Base-by-base conservation (phyloP, 1,140 invertebrate species). In the Sycobia sp. region DNA sequence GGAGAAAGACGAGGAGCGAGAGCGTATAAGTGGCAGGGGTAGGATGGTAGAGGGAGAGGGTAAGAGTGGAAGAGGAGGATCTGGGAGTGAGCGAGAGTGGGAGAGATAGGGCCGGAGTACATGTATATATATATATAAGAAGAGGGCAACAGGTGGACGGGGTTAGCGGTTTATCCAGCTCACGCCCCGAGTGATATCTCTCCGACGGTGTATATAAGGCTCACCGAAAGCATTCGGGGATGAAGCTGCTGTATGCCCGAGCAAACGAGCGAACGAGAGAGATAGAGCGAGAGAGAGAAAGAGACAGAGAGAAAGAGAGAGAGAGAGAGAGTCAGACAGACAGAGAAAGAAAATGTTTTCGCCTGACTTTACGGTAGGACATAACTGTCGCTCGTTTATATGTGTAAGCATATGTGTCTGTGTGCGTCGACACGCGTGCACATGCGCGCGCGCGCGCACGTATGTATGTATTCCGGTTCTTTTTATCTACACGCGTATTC, bases 101-200 rank as follows among this genome's bases (percentile, higher is more conserved):
- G 34, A 18, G 41, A 39, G 47, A 39, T 59, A 56, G 64, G 51
- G 22, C 16, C 13, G n/a, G n/a, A n/a, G n/a, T n/a, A n/a, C n/a
- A n/a, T n/a, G n/a, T n/a, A n/a, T n/a, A n/a, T n/a, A n/a, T n/a
- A n/a, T n/a, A 53, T 11, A 11, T 77, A 80, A 80, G 78, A 77
- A 74, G 72, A 73, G 51, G 77, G 78, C 79, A 81, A 80, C 80
- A 81, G 77, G 78, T 80, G 79, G 79, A 80, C 76, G 77, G 77
- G 71, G 76, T 78, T 81, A 81, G 75, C 74, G 71, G 76, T 74
- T 80, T 79, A 78, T 78, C 77, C 54, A 67, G 75, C 76, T 78
- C 74, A 79, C 78, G 73, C 69, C 70, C 62, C 70, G 67, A 73
- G 67, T 72, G 71, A 73, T 75, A 72, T 67, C 53, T 68, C 64